phyloP scores from a whole-genome alignment of 2,113 vertebrate genomes.

The Oreochromis aureus region DNA sequence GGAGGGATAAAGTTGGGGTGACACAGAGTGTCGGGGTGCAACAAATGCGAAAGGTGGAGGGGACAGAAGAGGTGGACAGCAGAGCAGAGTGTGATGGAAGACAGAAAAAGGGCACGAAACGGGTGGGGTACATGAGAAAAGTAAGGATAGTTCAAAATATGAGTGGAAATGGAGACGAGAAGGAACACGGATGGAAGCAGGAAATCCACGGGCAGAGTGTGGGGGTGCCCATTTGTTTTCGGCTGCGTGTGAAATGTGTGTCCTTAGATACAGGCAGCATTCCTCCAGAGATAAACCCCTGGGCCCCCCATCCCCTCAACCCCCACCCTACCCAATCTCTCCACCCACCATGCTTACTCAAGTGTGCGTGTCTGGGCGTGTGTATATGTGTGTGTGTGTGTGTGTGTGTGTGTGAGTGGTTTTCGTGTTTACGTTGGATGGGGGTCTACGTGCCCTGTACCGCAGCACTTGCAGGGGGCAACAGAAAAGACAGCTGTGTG shows the following conservation, averaged over 20 bases:
- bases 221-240: slow-evolving; percentile 32
- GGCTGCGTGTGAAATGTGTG: slow-evolving; percentile 60
- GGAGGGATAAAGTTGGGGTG: slow-evolving; percentile 49
- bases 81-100: background rate
- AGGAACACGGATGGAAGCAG: background rate
- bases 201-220: background rate
- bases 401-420: background rate
- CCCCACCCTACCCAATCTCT: slow-evolving; percentile 50
- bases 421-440: slow-evolving; percentile 49
- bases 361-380: slow-evolving; percentile 51
- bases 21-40: background rate
- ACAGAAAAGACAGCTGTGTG: slow-evolving; percentile 59
- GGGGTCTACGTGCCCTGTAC: slow-evolving; percentile 54
- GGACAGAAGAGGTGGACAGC: slow-evolving; percentile 1
- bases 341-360: slow-evolving; percentile 65
- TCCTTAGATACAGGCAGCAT: slow-evolving; percentile 71
- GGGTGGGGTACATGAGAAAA: background rate
- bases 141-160: background rate
- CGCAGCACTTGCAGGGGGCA: slow-evolving; percentile 50
- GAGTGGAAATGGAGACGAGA: background rate
- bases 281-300: slow-evolving; percentile 74
- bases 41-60: slow-evolving; percentile 21
- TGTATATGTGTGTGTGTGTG: slow-evolving; percentile 14
- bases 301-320: slow-evolving; percentile 46
- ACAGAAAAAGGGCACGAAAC: background rate